Base-by-base conservation (phyloP, 2,888 invertebrate genomes). In the Orthosia cruda region DNA sequence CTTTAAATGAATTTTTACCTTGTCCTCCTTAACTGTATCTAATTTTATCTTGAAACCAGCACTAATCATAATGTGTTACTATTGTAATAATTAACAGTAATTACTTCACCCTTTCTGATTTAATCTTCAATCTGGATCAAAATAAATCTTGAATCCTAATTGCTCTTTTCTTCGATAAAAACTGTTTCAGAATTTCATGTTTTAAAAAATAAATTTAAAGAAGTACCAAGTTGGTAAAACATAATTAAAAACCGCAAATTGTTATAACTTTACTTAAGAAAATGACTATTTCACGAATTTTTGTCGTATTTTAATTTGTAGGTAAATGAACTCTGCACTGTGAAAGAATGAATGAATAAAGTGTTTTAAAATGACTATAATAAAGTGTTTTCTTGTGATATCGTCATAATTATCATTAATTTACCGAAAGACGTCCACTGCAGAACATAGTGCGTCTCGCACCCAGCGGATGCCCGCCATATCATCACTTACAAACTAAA, bases 281-380 rank as follows among this genome's bases (percentile, higher is more conserved):
- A 78, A 86, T 77, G 74, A 76, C 66, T 64, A 65, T 69, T 71
- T 82, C 83, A 83, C 83, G 66, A 73, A 59, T 71, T 67, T 81
- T 61, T 47, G 70, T 61, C 49, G 59, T 47, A 54, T 73, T 66
- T 57, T 55, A 70, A 67, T 72, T 76, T 81, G 49, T 74, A 50
- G 62, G 58, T 69, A 49, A 69, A 32, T 67, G 45, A 71, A 71
- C 65, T 63, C 73, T 63, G 86, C 75, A 70, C 68, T 80, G 57
- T 86, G 58, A 71, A 64, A 74, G 23, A 52, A 67, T 68, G 58
- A 26, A 71, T 61, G 32, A 85, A 85, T 74, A 74, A 77, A 82
- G 32, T 59, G 23, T 66, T 74, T 67, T 80, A 52, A 70, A 74
- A 81, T 23, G 0, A 73, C 54, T 54, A 18, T 15, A 52, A 61